phyloP scores from a whole-genome alignment of 2,797 vertebrate genomes.

The Neolamprologus multifasciatus region DNA sequence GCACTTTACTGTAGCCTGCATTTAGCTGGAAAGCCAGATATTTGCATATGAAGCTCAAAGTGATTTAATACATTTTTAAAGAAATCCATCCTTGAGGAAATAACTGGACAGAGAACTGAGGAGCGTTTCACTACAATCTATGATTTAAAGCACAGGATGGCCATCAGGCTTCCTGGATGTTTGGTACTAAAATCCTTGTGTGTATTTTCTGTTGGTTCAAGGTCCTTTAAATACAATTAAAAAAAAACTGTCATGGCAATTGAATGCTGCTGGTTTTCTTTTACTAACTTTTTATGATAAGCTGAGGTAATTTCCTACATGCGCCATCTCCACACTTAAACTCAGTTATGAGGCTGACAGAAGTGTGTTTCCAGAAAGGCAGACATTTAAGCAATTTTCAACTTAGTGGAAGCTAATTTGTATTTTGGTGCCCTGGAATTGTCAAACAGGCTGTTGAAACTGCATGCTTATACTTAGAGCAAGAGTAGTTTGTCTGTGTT shows the following conservation, averaged over 20 bases:
- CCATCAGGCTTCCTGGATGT: not conserved
- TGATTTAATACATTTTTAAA: not conserved
- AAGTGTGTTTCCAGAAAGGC: not conserved
- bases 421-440: not conserved
- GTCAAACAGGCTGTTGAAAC: not conserved
- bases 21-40: not conserved
- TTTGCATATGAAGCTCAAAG: not conserved
- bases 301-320: not conserved
- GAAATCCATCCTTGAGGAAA: not conserved
- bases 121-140: not conserved
- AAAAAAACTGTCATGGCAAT: not conserved
- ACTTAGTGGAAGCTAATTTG: not conserved
- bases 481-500: not conserved
- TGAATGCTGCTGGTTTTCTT: not conserved
- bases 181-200: not conserved
- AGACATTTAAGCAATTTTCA: not conserved
- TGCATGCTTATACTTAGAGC: not conserved
- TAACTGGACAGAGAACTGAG: not conserved
- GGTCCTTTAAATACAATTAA: not conserved
- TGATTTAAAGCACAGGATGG: not conserved
- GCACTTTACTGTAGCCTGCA: not conserved
- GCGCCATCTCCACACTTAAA: not conserved
- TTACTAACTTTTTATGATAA: not conserved
- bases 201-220: not conserved
- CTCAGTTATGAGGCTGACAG: not conserved